phyloP scores from a whole-genome alignment of 2,888 invertebrate genomes.

The Troides aeacus region DNA sequence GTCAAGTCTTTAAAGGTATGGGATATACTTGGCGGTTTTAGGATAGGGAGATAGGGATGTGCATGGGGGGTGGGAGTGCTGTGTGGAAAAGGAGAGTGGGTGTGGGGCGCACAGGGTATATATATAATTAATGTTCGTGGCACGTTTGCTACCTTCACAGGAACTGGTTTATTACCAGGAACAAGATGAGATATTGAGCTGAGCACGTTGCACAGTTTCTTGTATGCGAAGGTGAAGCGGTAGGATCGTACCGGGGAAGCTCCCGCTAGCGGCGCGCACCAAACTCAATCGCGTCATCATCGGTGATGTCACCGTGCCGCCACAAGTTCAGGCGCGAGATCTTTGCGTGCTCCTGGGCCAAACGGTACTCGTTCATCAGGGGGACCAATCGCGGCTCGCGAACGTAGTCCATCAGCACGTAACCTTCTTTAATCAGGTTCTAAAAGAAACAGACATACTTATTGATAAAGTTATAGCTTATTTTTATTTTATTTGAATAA shows the following conservation, averaged over 20 bases:
- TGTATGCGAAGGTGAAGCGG: slow-evolving; percentile 39
- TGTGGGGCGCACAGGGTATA: background rate
- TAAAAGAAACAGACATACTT: slow-evolving; percentile 54
- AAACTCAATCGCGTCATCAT: slow-evolving; percentile 88
- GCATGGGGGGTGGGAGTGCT: too few relatives aligned
- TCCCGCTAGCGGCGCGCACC: slow-evolving; percentile 71
- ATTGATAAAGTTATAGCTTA: too few relatives aligned
- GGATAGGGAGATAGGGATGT: background rate
- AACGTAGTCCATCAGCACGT: slow-evolving; percentile 88
- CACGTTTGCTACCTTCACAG: slow-evolving; percentile 43
- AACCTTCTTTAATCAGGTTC: slow-evolving; percentile 91
- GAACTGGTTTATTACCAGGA: slow-evolving; percentile 49
- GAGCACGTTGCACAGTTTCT: slow-evolving; percentile 57
- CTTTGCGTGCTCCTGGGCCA: slow-evolving; percentile 92
- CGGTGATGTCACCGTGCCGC: slow-evolving; percentile 99
- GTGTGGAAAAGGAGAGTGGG: too few relatives aligned
- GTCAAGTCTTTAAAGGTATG: background rate
- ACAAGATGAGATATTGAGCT: slow-evolving; percentile 48
- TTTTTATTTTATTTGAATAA: too few relatives aligned
- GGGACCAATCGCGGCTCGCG: slow-evolving; percentile 90
- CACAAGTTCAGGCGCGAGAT: slow-evolving; percentile 93
- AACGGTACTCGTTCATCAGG: slow-evolving; percentile 89
- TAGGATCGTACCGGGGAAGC: slow-evolving; percentile 37
- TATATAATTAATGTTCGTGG: slow-evolving; percentile 25
- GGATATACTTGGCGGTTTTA: background rate